Percentiles rank a stretch among this genome's conserved stretches.
Evolutionary conservation across 2,888 invertebrate genomes (phyloP).

Genomic region (Ochlodes sylvanus): DNA sequence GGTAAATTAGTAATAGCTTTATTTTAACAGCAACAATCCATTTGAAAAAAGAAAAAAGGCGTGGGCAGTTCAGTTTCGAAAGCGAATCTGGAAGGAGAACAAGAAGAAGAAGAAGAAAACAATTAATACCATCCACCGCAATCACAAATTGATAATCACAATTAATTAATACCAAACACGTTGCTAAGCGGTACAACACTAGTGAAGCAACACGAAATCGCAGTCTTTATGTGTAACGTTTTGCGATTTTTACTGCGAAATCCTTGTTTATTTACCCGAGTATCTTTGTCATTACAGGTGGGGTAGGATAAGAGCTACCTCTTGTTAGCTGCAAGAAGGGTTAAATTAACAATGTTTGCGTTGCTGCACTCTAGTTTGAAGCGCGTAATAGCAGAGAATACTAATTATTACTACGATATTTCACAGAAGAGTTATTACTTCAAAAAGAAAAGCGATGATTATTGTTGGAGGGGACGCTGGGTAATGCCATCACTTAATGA

Average conservation of each 20-base stretch:
- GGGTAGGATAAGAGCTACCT: slow-evolving; percentile 13
- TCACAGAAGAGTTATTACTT: slow-evolving; percentile 7
- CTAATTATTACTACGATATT: slow-evolving; percentile 15
- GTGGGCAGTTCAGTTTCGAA: too few relatives aligned
- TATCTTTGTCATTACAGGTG: slow-evolving; percentile 9
- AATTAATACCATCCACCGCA: too few relatives aligned
- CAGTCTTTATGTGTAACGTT: neutral
- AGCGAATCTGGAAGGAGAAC: too few relatives aligned
- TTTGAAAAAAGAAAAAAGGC: too few relatives aligned
- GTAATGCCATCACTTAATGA: neutral
- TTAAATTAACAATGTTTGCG: slow-evolving; percentile 16
- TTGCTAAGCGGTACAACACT: too few relatives aligned
- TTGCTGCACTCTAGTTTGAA: slow-evolving; percentile 10
- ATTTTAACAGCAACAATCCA: too few relatives aligned
- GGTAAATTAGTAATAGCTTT: too few relatives aligned
- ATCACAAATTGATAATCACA: too few relatives aligned
- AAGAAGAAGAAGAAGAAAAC: too few relatives aligned
- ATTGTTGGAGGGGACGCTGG: neutral
- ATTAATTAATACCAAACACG: too few relatives aligned
- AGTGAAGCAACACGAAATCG: neutral
- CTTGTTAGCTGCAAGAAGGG: slow-evolving; percentile 15
- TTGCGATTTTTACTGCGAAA: slow-evolving; percentile 11
- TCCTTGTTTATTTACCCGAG: slow-evolving; percentile 10
- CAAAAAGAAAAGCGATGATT: slow-evolving; percentile 5
- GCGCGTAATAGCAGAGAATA: slow-evolving; percentile 15